These are phyloP conservation scores for Radopholus similis DNA, from an alignment of 1,140 invertebrate genomes.

Conservation along the genomic window DNA sequence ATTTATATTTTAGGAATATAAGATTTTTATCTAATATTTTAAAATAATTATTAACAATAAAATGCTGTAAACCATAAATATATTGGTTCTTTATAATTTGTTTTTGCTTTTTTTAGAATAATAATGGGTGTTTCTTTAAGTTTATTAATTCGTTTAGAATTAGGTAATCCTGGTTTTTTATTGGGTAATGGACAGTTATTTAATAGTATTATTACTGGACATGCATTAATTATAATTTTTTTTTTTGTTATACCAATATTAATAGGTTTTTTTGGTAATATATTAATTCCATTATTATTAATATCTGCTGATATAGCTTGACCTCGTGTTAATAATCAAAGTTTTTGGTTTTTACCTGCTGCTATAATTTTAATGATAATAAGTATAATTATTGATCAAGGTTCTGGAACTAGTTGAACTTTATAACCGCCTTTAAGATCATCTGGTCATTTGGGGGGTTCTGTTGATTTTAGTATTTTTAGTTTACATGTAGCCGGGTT, in stretches of 20 bases:
- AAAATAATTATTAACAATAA: slow-evolving; percentile 5
- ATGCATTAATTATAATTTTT: neutral
- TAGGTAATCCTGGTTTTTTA: neutral
- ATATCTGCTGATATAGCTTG: neutral
- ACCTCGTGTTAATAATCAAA: neutral
- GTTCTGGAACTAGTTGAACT: neutral
- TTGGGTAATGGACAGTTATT: neutral
- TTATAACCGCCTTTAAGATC: neutral
- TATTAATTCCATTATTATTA: neutral
- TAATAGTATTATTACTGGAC: neutral
- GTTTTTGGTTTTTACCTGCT: neutral
- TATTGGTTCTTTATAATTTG: neutral
- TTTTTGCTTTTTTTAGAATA: neutral
- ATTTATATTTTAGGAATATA: too few relatives aligned
- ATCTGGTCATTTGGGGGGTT: neutral
- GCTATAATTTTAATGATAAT: slow-evolving; percentile 3
- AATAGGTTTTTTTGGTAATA: neutral
- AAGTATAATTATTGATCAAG: neutral
- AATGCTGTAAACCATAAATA: neutral
- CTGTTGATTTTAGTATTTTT: neutral
- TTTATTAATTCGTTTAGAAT: neutral
- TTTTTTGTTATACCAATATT: neutral
- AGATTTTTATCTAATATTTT: too few relatives aligned
- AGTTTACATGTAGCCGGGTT: neutral
- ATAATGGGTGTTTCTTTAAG: neutral